Conservation (phyloP, 2,113 vertebrate genomes). For the Poeciliopsis prolifica region DNA sequence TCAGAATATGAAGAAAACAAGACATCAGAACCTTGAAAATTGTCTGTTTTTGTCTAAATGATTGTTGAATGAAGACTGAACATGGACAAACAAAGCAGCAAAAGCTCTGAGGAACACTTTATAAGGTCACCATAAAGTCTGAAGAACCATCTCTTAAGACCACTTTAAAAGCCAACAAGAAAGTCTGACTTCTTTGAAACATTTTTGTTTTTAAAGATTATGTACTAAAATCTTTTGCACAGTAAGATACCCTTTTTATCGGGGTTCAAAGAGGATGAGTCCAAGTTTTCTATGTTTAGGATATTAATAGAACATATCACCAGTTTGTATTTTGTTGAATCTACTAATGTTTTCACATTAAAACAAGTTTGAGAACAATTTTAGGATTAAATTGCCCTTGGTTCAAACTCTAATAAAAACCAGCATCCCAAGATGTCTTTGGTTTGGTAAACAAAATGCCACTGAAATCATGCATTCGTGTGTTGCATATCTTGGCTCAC, state of each 20-base stretch:
- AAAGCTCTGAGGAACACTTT: too few relatives aligned
- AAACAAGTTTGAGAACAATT: background rate
- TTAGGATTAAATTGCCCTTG: background rate
- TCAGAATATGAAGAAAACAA: too few relatives aligned
- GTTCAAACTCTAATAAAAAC: conserved; percentile 25
- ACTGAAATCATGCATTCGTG: conserved; percentile 28
- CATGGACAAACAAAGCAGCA: background rate
- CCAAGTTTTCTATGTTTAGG: conserved; percentile 19
- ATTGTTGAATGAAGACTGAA: background rate
- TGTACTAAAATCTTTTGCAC: too few relatives aligned
- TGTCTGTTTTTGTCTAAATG: background rate
- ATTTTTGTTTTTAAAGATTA: too few relatives aligned
- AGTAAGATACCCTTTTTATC: background rate
- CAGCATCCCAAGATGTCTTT: conserved; percentile 7
- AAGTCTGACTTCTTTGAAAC: too few relatives aligned
- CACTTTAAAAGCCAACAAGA: background rate
- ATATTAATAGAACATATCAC: too few relatives aligned
- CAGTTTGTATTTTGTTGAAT: too few relatives aligned
- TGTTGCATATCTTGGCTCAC: conserved; percentile 37
- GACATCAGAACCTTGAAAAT: too few relatives aligned
- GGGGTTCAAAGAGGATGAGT: conserved; percentile 29
- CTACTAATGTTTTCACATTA: background rate
- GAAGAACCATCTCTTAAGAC: background rate
- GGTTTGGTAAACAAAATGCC: conserved; percentile 40
- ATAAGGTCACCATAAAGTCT: background rate